Percentiles rank a stretch among this genome's conserved stretches.
These are phyloP conservation scores for Yasuhikotakia modesta DNA, from an alignment of 2,797 vertebrate species.

Conservation along the genomic window DNA sequence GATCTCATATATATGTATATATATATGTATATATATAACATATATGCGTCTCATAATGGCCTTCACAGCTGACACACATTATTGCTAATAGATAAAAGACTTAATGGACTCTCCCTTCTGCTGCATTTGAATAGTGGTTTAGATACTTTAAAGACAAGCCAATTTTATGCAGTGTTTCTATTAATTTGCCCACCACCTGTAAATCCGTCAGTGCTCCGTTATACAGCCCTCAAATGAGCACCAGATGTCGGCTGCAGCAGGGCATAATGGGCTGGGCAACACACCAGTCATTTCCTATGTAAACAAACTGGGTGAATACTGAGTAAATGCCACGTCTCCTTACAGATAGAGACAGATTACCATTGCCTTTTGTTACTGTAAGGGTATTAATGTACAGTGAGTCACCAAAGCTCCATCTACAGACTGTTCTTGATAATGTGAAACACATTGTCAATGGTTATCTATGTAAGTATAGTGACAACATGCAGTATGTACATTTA, in stretches of 20 bases:
- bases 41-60: too few species aligned
- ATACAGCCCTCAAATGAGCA: constrained; percentile 17
- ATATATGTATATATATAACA: too few species aligned
- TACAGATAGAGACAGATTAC: too few species aligned
- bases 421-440: background rate
- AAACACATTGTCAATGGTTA: background rate
- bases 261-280: constrained; percentile 58
- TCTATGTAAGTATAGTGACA: background rate
- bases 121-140: too few species aligned
- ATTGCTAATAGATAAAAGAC: background rate
- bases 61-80: background rate
- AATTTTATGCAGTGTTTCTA: background rate
- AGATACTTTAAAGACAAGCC: background rate
- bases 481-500: background rate
- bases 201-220: background rate
- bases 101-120: background rate
- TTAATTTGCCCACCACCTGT: background rate
- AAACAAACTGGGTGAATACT: constrained; percentile 58
- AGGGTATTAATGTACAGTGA: background rate
- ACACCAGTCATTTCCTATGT: constrained; percentile 61
- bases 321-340: background rate
- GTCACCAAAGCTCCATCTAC: background rate
- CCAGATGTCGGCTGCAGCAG: constrained; percentile 65
- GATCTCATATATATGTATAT: too few species aligned
- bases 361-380: background rate